Evolutionary conservation across 2,797 vertebrate species (phyloP).

Genomic region (Malacoraja senta): DNA sequence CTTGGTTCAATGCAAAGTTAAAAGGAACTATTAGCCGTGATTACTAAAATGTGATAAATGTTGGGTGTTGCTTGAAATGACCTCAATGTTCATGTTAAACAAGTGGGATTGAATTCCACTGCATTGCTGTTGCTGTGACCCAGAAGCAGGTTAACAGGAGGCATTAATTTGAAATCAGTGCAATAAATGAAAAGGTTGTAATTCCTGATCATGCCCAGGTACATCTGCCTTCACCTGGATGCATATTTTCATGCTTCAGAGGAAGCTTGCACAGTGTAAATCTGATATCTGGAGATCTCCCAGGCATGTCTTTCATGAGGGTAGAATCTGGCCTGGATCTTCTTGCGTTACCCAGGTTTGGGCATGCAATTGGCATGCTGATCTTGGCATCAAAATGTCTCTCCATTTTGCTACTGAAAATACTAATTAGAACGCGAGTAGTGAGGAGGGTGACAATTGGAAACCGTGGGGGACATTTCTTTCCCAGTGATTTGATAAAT

Average conservation of each 20-base stretch:
- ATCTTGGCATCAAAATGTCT: neutral
- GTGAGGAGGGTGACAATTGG: neutral
- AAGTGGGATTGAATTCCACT: neutral
- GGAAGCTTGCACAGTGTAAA: neutral
- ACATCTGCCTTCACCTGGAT: neutral
- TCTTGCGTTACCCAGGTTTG: neutral
- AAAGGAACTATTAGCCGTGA: neutral
- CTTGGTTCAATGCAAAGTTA: neutral
- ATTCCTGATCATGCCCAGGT: neutral
- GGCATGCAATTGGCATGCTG: neutral
- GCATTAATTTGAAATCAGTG: neutral
- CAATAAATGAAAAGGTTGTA: neutral
- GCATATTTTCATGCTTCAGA: neutral
- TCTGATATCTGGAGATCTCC: neutral
- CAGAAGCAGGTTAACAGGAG: neutral
- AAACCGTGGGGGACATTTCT: neutral
- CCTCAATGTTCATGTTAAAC: neutral
- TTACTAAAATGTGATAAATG: neutral
- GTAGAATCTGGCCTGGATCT: neutral
- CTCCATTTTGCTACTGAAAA: neutral
- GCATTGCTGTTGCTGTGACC: neutral
- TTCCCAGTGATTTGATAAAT: neutral
- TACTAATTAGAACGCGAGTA: neutral
- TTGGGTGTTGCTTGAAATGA: neutral
- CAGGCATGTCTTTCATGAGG: neutral